phyloP scores from a whole-genome alignment of 2,888 invertebrate species.

The Allophyes oxyacanthae region DNA sequence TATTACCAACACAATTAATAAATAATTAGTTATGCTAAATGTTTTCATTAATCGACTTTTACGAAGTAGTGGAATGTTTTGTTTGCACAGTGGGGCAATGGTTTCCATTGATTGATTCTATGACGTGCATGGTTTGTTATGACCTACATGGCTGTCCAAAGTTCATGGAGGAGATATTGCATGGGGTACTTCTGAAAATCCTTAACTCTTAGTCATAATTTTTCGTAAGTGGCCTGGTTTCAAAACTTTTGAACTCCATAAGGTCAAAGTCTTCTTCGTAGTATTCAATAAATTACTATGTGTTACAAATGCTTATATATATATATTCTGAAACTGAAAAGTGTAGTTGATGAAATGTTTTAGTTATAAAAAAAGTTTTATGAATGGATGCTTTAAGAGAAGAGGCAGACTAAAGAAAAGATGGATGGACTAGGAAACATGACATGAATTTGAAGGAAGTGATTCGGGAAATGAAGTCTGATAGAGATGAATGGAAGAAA shows the following conservation, averaged over 20 bases:
- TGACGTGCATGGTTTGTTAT: conserved; percentile 32
- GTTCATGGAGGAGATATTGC: conserved; percentile 17
- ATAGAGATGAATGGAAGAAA: too few relatives aligned
- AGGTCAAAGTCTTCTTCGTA: background rate
- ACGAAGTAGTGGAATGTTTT: conserved; percentile 19
- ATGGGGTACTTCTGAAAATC: conserved; percentile 3
- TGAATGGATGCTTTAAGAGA: too few relatives aligned
- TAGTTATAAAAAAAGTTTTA: too few relatives aligned
- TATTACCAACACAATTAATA: conserved; percentile 1
- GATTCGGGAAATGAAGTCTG: too few relatives aligned
- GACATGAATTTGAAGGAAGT: too few relatives aligned
- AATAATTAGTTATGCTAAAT: conserved; percentile 29
- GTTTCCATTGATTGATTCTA: conserved; percentile 22
- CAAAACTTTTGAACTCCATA: too few relatives aligned
- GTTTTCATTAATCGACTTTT: conserved; percentile 13
- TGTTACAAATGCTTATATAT: too few relatives aligned
- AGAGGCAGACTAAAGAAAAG: too few relatives aligned
- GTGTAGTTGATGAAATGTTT: too few relatives aligned
- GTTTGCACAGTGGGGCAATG: background rate
- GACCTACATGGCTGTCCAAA: conserved; percentile 19
- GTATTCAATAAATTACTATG: too few relatives aligned
- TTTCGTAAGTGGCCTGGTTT: conserved; percentile 6
- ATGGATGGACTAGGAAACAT: too few relatives aligned
- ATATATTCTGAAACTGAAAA: too few relatives aligned
- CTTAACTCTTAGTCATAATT: conserved; percentile 22